A percentile compares a stretch with the other conserved stretches of the same genome.
Evolutionary conservation across 2,888 invertebrate species (phyloP).

Genomic region (Entomobrya proxima): DNA sequence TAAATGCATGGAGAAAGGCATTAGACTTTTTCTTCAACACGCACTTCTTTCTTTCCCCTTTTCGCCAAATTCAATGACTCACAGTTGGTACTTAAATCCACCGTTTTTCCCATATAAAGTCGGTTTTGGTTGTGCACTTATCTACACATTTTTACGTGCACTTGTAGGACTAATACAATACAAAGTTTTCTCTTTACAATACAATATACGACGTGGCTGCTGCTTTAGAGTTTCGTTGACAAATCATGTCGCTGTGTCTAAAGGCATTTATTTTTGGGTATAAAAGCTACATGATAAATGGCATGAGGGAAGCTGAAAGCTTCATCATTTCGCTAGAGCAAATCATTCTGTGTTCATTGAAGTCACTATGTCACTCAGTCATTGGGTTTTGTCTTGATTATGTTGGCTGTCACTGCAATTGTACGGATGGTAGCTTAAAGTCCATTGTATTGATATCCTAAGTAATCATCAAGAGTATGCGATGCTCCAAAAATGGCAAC

Average conservation of each 20-base stretch:
- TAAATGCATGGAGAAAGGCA: conserved; percentile 17
- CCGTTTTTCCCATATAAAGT: not conserved
- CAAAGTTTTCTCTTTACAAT: not conserved
- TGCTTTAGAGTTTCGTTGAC: conserved; percentile 11
- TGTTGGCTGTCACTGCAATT: not conserved
- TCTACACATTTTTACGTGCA: not conserved
- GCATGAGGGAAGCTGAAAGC: conserved; percentile 23
- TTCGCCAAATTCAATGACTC: not conserved
- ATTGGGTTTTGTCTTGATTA: not conserved
- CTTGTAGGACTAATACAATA: not conserved
- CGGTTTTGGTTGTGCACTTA: not conserved
- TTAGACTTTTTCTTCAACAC: conserved; percentile 23
- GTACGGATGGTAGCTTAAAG: no score
- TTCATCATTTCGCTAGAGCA: not conserved
- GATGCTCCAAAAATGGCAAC: no score
- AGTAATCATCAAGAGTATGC: no score
- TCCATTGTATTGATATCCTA: no score
- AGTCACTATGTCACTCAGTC: conserved; percentile 46
- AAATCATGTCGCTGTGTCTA: conserved; percentile 49
- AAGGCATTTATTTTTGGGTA: conserved; percentile 16
- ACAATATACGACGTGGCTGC: not conserved
- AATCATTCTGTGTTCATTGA: conserved; percentile 17
- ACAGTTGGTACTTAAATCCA: not conserved
- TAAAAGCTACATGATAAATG: conserved; percentile 50
- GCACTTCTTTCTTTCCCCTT: not conserved